These are phyloP conservation scores for Spatulosminthurus flaviceps DNA, from an alignment of 2,888 invertebrate species.

Conservation along the genomic window DNA sequence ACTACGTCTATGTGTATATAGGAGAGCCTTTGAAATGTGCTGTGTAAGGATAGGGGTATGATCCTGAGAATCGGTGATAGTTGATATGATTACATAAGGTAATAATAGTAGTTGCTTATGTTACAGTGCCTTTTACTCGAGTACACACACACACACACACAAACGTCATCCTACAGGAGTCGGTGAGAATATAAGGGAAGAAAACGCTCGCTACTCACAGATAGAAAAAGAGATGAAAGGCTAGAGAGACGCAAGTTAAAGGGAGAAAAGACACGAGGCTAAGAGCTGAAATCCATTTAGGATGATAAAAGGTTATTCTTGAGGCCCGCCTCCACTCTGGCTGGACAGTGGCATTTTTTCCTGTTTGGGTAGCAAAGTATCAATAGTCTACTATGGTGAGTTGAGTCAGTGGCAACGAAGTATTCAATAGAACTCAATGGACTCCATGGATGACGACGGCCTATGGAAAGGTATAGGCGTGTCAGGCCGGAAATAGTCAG, in stretches of 20 bases:
- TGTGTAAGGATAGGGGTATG: not conserved
- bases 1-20: too few relatives aligned
- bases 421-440: constrained; percentile 10
- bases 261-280: constrained; percentile 47
- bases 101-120: too few relatives aligned
- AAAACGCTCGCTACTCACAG: constrained; percentile 9
- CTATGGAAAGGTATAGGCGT: constrained; percentile 56
- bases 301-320: constrained; percentile 48
- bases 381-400: constrained; percentile 28
- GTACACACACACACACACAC: too few relatives aligned
- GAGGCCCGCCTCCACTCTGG: constrained; percentile 45
- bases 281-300: constrained; percentile 51
- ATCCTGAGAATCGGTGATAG: not conserved
- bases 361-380: constrained; percentile 30
- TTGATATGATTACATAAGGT: too few relatives aligned
- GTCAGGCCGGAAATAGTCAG: constrained; percentile 61
- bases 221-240: constrained; percentile 32
- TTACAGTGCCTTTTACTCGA: too few relatives aligned
- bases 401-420: constrained; percentile 29
- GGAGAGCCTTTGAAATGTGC: not conserved
- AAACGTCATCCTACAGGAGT: too few relatives aligned
- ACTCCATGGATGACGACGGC: constrained; percentile 35
- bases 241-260: constrained; percentile 42
- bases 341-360: constrained; percentile 38
- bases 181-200: not conserved